A percentile compares a stretch with the other conserved stretches of the same genome.
phyloP scores from a whole-genome alignment of 2,113 vertebrate genomes.

The Neodontobutis hainanensis region DNA sequence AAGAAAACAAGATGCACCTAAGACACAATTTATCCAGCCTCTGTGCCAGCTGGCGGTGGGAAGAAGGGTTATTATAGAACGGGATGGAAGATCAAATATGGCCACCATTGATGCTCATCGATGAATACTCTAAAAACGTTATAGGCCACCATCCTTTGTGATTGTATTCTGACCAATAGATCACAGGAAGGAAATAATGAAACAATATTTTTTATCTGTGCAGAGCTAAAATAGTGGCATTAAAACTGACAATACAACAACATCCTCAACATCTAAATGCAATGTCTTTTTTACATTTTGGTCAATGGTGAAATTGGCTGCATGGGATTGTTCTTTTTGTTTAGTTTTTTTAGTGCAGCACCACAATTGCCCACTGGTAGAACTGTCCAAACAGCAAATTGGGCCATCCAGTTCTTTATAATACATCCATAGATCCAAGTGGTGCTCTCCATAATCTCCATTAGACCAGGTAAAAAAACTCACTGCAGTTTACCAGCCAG shows the following conservation, averaged over 20 bases:
- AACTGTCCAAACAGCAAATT: background rate
- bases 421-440: background rate
- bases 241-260: background rate
- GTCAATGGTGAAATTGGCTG: background rate
- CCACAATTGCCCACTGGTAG: background rate
- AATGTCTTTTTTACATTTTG: background rate
- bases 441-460: background rate
- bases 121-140: background rate
- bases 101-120: background rate
- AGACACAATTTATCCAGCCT: constrained; percentile 38
- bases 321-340: background rate
- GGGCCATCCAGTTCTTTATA: background rate
- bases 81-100: background rate
- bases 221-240: background rate
- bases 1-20: constrained; percentile 51
- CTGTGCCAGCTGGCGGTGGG: constrained; percentile 7
- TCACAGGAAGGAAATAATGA: background rate
- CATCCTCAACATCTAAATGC: background rate
- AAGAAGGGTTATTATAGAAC: background rate
- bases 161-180: background rate
- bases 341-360: background rate
- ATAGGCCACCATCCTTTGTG: background rate
- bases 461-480: constrained; percentile 3
- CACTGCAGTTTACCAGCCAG: constrained; percentile 24
- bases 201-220: background rate